These are phyloP conservation scores for Trididemnum nubilum DNA, from an alignment of 23 tunicate species.

Conservation along the genomic window DNA sequence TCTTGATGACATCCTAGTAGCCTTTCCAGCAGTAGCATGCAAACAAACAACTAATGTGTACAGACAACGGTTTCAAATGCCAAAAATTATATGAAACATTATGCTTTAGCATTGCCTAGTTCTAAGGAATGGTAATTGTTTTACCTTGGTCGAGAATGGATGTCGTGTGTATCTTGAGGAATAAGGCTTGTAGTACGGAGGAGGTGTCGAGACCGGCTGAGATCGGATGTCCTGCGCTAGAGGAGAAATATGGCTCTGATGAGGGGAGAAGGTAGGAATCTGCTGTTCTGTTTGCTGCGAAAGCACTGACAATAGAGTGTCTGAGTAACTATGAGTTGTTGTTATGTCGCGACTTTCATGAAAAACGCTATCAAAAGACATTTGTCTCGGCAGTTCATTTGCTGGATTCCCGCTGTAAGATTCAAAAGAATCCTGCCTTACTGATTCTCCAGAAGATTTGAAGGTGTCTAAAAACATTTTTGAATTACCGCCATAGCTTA, in stretches of 20 bases:
- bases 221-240: neutral
- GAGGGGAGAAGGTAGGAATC: too few relatives aligned
- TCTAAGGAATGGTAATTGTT: too few relatives aligned
- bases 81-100: too few relatives aligned
- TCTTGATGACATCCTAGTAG: too few relatives aligned
- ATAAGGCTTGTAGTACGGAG: neutral
- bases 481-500: too few relatives aligned
- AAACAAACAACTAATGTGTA: too few relatives aligned
- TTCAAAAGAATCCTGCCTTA: neutral
- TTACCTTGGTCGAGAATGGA: neutral
- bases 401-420: neutral
- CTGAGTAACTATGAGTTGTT: neutral
- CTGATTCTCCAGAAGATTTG: neutral
- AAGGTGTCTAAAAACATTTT: neutral
- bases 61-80: too few relatives aligned
- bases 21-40: too few relatives aligned
- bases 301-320: slow-evolving; percentile 4
- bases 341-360: neutral
- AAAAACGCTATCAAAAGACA: slow-evolving; percentile 10
- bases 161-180: neutral
- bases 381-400: slow-evolving; percentile 16
- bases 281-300: neutral
- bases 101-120: too few relatives aligned
- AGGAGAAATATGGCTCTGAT: neutral
- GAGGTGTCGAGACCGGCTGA: neutral